Evolutionary conservation across 2,888 invertebrate species (phyloP).

Genomic region (Pheosia gnoma): DNA sequence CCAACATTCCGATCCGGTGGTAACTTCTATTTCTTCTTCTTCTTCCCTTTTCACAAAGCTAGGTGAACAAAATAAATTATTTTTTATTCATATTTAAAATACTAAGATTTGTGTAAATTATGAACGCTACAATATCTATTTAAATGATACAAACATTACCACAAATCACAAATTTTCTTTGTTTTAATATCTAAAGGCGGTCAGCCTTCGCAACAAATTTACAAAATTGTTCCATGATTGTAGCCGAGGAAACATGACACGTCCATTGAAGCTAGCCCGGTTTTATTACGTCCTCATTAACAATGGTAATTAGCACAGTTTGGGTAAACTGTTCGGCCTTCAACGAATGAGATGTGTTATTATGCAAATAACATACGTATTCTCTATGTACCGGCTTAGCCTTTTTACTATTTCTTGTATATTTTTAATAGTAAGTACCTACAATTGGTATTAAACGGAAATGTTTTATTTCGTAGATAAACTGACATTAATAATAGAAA

Average conservation of each 20-base stretch:
- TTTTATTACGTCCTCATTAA: constrained; percentile 74
- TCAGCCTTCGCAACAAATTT: constrained; percentile 23
- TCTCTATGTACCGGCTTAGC: constrained; percentile 16
- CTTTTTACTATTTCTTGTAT: constrained; percentile 5
- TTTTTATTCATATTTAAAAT: too few relatives aligned
- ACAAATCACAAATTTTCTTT: neutral
- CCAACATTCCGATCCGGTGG: too few relatives aligned
- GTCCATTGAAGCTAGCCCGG: constrained; percentile 42
- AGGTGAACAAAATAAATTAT: too few relatives aligned
- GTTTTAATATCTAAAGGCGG: constrained; percentile 17
- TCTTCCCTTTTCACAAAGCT: too few relatives aligned
- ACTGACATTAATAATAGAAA: constrained; percentile 52
- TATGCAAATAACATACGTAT: constrained; percentile 43
- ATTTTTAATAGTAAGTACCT: neutral
- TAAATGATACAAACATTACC: too few relatives aligned
- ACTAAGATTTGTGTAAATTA: too few relatives aligned
- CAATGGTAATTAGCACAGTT: constrained; percentile 63
- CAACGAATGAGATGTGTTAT: constrained; percentile 37
- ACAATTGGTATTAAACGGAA: constrained; percentile 2
- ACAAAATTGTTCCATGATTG: constrained; percentile 21
- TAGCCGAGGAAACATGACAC: constrained; percentile 43
- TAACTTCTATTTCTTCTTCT: too few relatives aligned
- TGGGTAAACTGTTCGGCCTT: constrained; percentile 64
- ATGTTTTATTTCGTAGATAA: constrained; percentile 51
- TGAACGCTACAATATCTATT: too few relatives aligned